A percentile compares a stretch with the other conserved stretches of the same genome.
These are phyloP conservation scores for Apeltes quadracus DNA, from an alignment of 2,113 vertebrate species.

Conservation along the genomic window DNA sequence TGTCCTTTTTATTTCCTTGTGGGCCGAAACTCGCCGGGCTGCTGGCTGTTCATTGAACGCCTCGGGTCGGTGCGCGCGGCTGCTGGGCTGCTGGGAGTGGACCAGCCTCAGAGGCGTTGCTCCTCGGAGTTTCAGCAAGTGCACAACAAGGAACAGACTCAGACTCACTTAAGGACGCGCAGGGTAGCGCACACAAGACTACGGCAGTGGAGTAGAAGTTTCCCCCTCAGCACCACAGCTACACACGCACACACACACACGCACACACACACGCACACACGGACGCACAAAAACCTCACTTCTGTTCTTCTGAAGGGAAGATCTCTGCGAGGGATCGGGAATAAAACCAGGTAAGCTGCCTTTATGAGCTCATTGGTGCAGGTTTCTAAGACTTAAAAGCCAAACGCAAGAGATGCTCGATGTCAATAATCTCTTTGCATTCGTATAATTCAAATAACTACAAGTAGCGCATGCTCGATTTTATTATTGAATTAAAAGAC, in stretches of 20 bases:
- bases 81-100: constrained; percentile 5
- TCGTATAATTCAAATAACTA: neutral
- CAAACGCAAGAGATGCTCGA: neutral
- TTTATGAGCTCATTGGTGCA: neutral
- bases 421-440: neutral
- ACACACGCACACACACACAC: neutral
- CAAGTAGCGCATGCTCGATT: neutral
- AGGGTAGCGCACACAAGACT: constrained; percentile 18
- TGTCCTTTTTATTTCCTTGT: neutral
- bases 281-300: neutral
- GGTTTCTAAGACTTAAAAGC: neutral
- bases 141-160: constrained; percentile 45
- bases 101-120: constrained; percentile 71
- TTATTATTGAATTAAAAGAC: neutral
- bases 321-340: neutral
- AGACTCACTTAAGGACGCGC: constrained; percentile 34
- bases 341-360: constrained; percentile 41
- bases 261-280: neutral
- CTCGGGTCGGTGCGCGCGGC: constrained; percentile 29
- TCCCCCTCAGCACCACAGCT: neutral
- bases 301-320: neutral
- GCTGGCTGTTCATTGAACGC: constrained; percentile 9
- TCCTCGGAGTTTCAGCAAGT: constrained; percentile 63
- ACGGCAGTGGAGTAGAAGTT: constrained; percentile 11
- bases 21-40: constrained; percentile 34